A percentile compares a stretch with the other conserved stretches of the same genome.
Evolutionary conservation across 2,888 invertebrate genomes (phyloP).

Genomic region (Brachyopa scutellaris): DNA sequence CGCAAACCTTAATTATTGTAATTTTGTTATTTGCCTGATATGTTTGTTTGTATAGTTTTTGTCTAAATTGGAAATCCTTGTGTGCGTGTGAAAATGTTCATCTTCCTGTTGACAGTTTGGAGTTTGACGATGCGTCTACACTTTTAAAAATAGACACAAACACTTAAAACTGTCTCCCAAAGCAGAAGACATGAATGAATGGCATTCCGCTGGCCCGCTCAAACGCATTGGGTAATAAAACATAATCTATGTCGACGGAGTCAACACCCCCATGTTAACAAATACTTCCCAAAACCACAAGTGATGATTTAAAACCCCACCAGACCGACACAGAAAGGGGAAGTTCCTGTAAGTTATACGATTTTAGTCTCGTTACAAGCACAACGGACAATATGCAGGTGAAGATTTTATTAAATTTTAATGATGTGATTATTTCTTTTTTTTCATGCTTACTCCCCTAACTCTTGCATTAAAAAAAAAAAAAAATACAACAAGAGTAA

Average conservation of each 20-base stretch:
- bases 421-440: slow-evolving; percentile 72
- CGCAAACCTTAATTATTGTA: slow-evolving; percentile 81
- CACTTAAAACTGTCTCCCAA: slow-evolving; percentile 39
- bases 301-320: slow-evolving; percentile 68
- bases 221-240: slow-evolving; percentile 61
- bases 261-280: slow-evolving; percentile 72
- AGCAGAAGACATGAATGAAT: slow-evolving; percentile 20
- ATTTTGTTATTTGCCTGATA: slow-evolving; percentile 74
- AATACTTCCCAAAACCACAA: slow-evolving; percentile 70
- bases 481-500: slow-evolving; percentile 22
- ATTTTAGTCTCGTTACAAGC: slow-evolving; percentile 57
- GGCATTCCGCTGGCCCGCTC: slow-evolving; percentile 21
- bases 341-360: slow-evolving; percentile 58
- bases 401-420: slow-evolving; percentile 72
- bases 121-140: not conserved
- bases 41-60: slow-evolving; percentile 6
- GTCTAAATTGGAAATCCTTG: not conserved
- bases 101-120: not conserved
- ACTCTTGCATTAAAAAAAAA: slow-evolving; percentile 43
- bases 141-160: slow-evolving; percentile 41
- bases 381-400: slow-evolving; percentile 68
- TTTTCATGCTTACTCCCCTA: slow-evolving; percentile 50
- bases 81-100: not conserved
- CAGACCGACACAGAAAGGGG: slow-evolving; percentile 48
- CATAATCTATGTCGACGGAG: slow-evolving; percentile 69